Percentiles rank a stretch among this genome's conserved stretches.
These are phyloP conservation scores for Mantis religiosa DNA, from an alignment of 2,888 invertebrate genomes.

Conservation along the genomic window DNA sequence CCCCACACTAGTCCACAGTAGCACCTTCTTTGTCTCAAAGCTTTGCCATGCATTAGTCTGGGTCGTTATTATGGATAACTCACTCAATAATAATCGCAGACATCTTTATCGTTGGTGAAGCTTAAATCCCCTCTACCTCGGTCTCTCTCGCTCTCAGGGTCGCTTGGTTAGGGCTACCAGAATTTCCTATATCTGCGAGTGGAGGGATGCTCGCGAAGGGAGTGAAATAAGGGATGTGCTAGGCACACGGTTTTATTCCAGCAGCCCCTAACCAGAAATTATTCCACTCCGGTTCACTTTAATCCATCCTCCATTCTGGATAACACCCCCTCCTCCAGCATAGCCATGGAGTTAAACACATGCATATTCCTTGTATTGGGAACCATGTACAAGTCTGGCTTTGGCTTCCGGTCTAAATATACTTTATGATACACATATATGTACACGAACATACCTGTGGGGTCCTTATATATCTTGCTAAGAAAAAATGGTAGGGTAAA, in stretches of 20 bases:
- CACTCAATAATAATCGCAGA: constrained; percentile 24
- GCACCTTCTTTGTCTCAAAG: background rate
- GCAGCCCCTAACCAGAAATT: constrained; percentile 22
- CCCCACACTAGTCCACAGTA: background rate
- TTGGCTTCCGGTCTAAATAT: background rate
- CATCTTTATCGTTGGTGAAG: constrained; percentile 21
- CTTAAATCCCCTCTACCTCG: constrained; percentile 5
- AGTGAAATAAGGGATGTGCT: background rate
- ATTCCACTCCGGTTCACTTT: constrained; percentile 19
- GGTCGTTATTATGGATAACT: constrained; percentile 20
- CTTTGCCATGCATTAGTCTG: background rate
- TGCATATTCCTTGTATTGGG: background rate
- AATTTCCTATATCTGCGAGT: background rate
- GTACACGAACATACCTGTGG: background rate
- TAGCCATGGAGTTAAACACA: background rate
- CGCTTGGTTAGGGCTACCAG: background rate
- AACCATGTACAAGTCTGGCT: background rate
- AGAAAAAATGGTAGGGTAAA: background rate
- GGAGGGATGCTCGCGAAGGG: background rate
- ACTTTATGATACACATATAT: background rate
- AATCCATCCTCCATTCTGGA: constrained; percentile 9
- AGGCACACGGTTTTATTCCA: background rate
- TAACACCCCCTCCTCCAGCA: background rate
- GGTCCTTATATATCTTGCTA: background rate
- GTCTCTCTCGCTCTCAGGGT: background rate